phyloP scores from a whole-genome alignment of 2,113 vertebrate species.

The Danionella cerebrum region DNA sequence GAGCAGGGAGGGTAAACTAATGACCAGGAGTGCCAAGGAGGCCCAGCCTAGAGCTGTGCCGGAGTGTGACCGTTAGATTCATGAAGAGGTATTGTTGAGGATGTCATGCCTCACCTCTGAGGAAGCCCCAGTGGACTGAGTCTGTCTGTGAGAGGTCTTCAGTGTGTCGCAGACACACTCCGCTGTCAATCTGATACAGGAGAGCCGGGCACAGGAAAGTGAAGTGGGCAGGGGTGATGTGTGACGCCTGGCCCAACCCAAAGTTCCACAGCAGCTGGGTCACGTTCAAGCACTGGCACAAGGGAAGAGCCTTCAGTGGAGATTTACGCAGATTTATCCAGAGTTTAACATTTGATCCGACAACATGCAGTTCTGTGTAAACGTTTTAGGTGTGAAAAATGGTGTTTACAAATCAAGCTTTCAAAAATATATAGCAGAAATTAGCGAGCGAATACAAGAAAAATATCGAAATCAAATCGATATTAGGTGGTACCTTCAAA shows the following conservation, averaged over 20 bases:
- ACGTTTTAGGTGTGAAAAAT: too few relatives aligned
- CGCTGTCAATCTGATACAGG: slow-evolving; percentile 79
- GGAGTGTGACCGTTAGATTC: too few relatives aligned
- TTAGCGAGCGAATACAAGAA: too few relatives aligned
- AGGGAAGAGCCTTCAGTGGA: too few relatives aligned
- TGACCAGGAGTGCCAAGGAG: slow-evolving; percentile 58
- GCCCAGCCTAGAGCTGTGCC: slow-evolving; percentile 65
- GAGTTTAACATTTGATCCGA: too few relatives aligned
- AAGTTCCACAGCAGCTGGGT: slow-evolving; percentile 74
- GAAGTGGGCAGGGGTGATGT: slow-evolving; percentile 73
- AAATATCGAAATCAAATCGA: too few relatives aligned
- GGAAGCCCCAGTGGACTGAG: slow-evolving; percentile 31
- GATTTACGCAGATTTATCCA: too few relatives aligned
- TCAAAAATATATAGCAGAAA: too few relatives aligned
- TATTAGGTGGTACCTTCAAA: too few relatives aligned
- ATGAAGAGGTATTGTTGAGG: too few relatives aligned
- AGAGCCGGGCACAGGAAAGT: slow-evolving; percentile 75
- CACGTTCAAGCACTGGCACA: slow-evolving; percentile 70
- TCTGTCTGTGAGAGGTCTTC: slow-evolving; percentile 34
- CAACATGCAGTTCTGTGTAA: too few relatives aligned
- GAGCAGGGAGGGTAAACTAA: slow-evolving; percentile 66
- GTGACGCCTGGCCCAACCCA: slow-evolving; percentile 59
- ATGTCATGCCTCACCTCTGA: slow-evolving; percentile 47
- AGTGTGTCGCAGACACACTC: slow-evolving; percentile 69
- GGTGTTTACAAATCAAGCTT: too few relatives aligned